Evolutionary conservation across 92 coral and sea anemone genomes (phyloP), one percentile per base, ranked within the genome.

Genomic region (Phenganax stokvisi): DNA sequence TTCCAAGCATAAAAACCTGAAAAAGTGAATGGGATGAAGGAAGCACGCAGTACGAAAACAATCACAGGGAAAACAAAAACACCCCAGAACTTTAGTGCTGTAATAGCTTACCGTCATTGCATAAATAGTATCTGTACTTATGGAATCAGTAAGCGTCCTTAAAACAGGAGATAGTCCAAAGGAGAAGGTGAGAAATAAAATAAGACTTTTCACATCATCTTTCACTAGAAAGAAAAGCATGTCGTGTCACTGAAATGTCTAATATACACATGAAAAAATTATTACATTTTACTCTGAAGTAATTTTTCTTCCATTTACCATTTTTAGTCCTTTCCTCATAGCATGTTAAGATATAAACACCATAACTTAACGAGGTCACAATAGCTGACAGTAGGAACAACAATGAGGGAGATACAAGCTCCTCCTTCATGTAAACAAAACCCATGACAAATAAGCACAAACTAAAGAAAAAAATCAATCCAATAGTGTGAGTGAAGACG

Each of bases 71-170:
- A 20, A 20, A 3, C 30, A 58, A 16, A 66, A 17, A 0, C 10
- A 8, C 29, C 1, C 57, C 10, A 12, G 63, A 54, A 27, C 20
- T 57, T 27, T 1, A 4, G 16, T 15, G 51, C 3, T 0, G n/a
- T 11, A 62, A 62, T 29, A 60, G 82, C 97, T 88, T 79, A 93
- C 96, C 71, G 96, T 91, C 97, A 93, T 93, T 54, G 97, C 97
- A 80, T 91, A 90, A 52, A 93, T 88, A n/a, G 97, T 93, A 75
- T 93, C 97, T 25, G 97, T 93, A 72, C 97, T 93, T 37, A 93
- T 93, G 17, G 97, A 87, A 77, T 93, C 93, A 27, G 97, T 93
- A 59, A 93, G 86, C 44, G 96, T 92, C 71, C 90, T 93, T 27
- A 93, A 87, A 74, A 93, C 83, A 13, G 97, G 97, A 62, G 97